Conservation (phyloP, 2,113 vertebrate genomes). For the Passer montanus region DNA sequence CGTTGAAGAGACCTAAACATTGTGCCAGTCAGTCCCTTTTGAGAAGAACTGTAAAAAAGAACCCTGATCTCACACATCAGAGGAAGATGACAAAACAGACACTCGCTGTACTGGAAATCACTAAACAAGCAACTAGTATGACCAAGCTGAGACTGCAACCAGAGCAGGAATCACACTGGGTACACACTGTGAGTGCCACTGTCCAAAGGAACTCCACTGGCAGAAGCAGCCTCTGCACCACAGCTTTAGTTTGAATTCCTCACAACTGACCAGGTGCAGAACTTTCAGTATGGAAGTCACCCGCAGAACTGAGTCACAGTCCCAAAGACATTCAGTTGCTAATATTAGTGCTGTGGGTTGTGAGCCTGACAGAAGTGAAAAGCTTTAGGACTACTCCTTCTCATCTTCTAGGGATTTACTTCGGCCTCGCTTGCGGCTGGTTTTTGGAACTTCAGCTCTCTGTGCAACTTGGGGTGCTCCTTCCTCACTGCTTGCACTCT, state of each 20-base stretch:
- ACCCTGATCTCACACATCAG: background rate
- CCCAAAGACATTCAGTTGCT: background rate
- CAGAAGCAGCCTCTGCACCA: background rate
- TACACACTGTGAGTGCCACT: background rate
- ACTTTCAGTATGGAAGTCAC: background rate
- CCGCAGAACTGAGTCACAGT: background rate
- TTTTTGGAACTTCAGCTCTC: background rate
- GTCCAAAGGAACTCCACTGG: background rate
- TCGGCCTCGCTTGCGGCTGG: background rate
- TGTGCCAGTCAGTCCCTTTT: background rate
- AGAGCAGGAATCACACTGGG: background rate
- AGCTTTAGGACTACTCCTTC: background rate
- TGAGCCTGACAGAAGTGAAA: slow-evolving; percentile 1
- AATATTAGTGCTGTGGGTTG: background rate
- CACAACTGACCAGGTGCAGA: background rate
- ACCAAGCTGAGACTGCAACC: slow-evolving; percentile 6
- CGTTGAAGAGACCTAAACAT: background rate
- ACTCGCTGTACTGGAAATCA: background rate
- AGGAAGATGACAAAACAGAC: background rate
- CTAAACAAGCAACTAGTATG: slow-evolving; percentile 42
- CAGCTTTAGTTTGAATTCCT: background rate
- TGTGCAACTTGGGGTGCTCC: background rate
- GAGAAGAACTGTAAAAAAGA: background rate
- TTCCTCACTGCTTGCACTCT: background rate
- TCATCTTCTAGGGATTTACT: slow-evolving; percentile 2